phyloP scores from a whole-genome alignment of 2,797 vertebrate genomes.

The Fringilla coelebs region DNA sequence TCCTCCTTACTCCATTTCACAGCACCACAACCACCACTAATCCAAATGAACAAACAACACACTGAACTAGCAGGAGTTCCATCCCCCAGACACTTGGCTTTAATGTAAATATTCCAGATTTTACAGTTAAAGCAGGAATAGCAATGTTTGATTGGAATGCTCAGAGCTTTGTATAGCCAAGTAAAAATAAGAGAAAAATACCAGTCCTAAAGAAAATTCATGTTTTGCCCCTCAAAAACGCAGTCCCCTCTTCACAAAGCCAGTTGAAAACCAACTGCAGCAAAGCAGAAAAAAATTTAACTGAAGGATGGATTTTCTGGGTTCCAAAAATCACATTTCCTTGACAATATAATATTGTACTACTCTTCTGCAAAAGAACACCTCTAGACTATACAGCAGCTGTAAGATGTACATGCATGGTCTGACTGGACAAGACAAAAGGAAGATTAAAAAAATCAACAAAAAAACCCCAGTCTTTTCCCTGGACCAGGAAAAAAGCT shows the following conservation, averaged over 20 bases:
- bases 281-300: neutral
- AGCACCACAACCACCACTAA: neutral
- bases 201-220: neutral
- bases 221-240: neutral
- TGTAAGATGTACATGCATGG: neutral
- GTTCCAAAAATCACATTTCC: neutral
- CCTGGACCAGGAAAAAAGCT: neutral
- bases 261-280: neutral
- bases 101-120: neutral
- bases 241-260: neutral
- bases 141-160: neutral
- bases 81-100: neutral
- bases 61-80: neutral
- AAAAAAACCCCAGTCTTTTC: neutral
- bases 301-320: neutral
- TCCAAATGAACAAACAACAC: neutral
- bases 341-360: neutral
- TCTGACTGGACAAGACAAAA: neutral
- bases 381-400: neutral
- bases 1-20: neutral
- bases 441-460: neutral
- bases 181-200: neutral
- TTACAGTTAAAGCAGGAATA: neutral
- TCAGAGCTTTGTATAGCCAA: neutral
- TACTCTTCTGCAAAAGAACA: neutral